Evolutionary conservation across 92 coral and sea anemone genomes (phyloP).

Genomic region (Heteractis magnifica): DNA sequence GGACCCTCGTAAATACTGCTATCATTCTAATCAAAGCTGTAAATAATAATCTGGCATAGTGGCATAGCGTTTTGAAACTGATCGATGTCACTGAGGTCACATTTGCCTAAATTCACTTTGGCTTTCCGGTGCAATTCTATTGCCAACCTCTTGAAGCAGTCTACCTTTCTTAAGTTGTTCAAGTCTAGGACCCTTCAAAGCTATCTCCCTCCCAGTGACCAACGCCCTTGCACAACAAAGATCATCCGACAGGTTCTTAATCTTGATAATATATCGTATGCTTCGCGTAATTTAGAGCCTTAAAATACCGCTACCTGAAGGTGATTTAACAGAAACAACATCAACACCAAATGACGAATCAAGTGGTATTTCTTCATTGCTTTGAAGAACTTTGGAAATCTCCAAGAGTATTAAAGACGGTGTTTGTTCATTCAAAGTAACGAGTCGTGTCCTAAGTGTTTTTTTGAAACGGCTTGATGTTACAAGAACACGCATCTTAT

Average conservation of each 20-base stretch:
- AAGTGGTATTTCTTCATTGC: conserved; percentile 27
- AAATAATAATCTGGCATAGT: not conserved
- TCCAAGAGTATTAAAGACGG: conserved; percentile 24
- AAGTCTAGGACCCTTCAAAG: conserved; percentile 8
- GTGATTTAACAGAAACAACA: conserved; percentile 17
- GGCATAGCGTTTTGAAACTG: not conserved
- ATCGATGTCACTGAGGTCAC: not conserved
- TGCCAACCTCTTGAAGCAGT: conserved; percentile 26
- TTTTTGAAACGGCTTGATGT: conserved; percentile 14
- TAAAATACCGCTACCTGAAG: conserved; percentile 22
- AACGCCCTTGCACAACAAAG: conserved; percentile 51
- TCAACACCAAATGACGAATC: conserved; percentile 34
- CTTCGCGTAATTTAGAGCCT: conserved; percentile 12
- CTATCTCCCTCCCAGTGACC: conserved; percentile 27
- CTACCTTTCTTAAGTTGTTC: conserved; percentile 19
- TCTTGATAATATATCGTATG: conserved; percentile 16
- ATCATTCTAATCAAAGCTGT: not conserved
- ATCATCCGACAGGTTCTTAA: conserved; percentile 23
- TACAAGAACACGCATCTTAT: conserved; percentile 24
- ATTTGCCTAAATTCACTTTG: conserved; percentile 16
- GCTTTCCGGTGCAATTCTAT: conserved; percentile 15
- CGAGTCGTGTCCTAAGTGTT: conserved; percentile 29
- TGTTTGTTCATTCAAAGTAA: conserved; percentile 25
- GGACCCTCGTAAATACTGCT: not conserved
- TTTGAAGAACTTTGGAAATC: conserved; percentile 33